A percentile compares a stretch with the other conserved stretches of the same genome.
These are phyloP conservation scores for Anarrhichthys ocellatus DNA, from an alignment of 2,113 vertebrate species.

Conservation along the genomic window DNA sequence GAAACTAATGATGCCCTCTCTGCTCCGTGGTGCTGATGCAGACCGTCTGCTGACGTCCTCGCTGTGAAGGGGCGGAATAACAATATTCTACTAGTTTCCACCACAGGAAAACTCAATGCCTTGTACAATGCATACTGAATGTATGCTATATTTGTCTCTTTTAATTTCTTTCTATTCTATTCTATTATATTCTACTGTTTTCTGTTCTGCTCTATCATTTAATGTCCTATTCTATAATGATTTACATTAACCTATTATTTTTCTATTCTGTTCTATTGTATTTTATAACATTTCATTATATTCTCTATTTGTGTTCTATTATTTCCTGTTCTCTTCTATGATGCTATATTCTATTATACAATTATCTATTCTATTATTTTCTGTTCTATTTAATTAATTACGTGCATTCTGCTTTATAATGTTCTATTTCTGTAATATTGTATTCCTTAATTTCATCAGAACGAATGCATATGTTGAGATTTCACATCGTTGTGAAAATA, in stretches of 20 bases:
- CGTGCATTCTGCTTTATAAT: neutral
- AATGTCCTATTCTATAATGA: neutral
- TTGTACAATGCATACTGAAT: neutral
- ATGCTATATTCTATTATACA: neutral
- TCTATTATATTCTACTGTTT: neutral
- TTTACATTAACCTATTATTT: neutral
- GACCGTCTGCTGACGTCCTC: constrained; percentile 76
- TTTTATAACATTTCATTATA: neutral
- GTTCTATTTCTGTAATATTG: neutral
- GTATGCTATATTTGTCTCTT: neutral
- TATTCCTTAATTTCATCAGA: neutral
- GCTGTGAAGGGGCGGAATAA: constrained; percentile 57
- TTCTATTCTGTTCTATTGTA: neutral
- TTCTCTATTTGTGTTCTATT: neutral
- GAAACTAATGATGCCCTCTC: constrained; percentile 81
- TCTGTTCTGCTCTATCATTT: neutral
- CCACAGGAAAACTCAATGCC: neutral
- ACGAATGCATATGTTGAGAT: neutral
- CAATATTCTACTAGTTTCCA: constrained; percentile 44
- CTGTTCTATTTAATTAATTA: neutral
- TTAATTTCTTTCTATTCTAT: neutral
- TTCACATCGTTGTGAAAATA: neutral
- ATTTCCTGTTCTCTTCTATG: neutral
- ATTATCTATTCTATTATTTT: neutral
- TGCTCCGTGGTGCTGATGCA: constrained; percentile 79